Evolutionary conservation across 92 coral and sea anemone species (phyloP), one percentile per base, ranked within the genome.

Genomic region (Actinostola sp.): DNA sequence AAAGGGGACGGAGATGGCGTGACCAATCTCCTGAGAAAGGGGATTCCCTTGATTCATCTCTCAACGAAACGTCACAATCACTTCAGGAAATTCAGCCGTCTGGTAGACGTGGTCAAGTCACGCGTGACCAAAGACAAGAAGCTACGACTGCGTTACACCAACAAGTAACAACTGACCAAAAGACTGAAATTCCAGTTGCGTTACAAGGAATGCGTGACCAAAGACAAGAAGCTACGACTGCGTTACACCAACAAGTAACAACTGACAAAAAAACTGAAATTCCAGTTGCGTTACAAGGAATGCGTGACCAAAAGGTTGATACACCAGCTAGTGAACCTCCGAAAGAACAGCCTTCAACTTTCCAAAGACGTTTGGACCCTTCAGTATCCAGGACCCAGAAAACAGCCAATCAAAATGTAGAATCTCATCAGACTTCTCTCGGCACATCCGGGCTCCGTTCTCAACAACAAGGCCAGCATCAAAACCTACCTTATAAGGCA

Each of bases 1-100:
- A 86, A 16, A 70, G 92, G 67, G 96, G 93, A 52, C 82, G 92
- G 31, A 86, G 87, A 33, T 66, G 89, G 92, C 89, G 84, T 16
- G 88, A 87, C 51, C 75, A 84, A 48, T 48, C 65, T 8, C 29
- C 72, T 39, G 43, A 29, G 23, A 82, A 86, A 44, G 74, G 72
- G 29, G 73, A 72, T 8, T 54, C 77, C 54, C 59, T 75, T 50
- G 87, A 86, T 46, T 26, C 45, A 51, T 45, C 58, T 21, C 38
- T 55, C 13, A 30, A 44, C 20, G 53, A 34, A 3, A 26, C 42
- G 2, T 24, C 57, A 26, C 8, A 14, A 16, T 49, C 25, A 6
- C 70, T 50, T 12, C 73, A 52, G 13, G 63, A 55, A 16, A 34
- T 31, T 15, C 21, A 52, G n/a, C 31, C 76, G 1, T 42, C 59